phyloP scores from a whole-genome alignment of 1,140 invertebrate species.

The Spodoptera frugiperda region DNA sequence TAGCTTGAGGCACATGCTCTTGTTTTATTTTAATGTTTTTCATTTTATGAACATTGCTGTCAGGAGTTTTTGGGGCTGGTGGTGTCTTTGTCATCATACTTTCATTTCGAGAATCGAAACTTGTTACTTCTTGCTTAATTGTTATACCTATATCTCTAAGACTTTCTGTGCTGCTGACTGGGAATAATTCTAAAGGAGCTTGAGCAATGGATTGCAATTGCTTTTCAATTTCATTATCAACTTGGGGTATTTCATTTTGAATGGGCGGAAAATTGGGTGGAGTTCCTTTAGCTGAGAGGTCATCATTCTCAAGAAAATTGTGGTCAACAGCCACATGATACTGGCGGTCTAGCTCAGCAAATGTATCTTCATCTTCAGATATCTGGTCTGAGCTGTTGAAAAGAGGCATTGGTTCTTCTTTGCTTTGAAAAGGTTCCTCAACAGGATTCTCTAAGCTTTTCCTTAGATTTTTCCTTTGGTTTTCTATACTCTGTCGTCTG shows the following conservation, averaged over 20 bases:
- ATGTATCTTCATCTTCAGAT: slow-evolving; percentile 79
- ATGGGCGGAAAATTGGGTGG: slow-evolving; percentile 27
- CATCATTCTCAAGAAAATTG: slow-evolving; percentile 75
- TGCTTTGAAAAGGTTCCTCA: slow-evolving; percentile 51
- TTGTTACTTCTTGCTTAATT: slow-evolving; percentile 26
- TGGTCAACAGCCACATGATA: slow-evolving; percentile 82
- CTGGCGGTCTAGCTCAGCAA: slow-evolving; percentile 80
- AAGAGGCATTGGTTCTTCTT: slow-evolving; percentile 52
- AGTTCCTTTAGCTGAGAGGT: slow-evolving; percentile 51
- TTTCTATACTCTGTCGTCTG: slow-evolving; percentile 54
- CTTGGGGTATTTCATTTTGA: slow-evolving; percentile 50
- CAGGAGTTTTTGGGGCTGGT: neutral
- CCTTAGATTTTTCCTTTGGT: slow-evolving; percentile 52
- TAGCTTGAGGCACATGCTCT: slow-evolving; percentile 38
- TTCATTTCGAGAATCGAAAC: slow-evolving; percentile 1
- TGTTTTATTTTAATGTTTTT: slow-evolving; percentile 36
- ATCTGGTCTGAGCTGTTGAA: slow-evolving; percentile 68
- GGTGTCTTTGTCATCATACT: neutral
- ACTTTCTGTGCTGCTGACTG: slow-evolving; percentile 38
- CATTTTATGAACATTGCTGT: slow-evolving; percentile 9
- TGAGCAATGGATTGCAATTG: slow-evolving; percentile 59
- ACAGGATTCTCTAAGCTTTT: slow-evolving; percentile 50
- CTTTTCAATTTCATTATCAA: slow-evolving; percentile 62
- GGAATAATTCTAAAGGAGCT: slow-evolving; percentile 56
- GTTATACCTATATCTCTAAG: slow-evolving; percentile 43